Evolutionary conservation across 2,888 invertebrate genomes (phyloP), one percentile per base, ranked within the genome.

Genomic region (Drosophila pseudotalamancana): DNA sequence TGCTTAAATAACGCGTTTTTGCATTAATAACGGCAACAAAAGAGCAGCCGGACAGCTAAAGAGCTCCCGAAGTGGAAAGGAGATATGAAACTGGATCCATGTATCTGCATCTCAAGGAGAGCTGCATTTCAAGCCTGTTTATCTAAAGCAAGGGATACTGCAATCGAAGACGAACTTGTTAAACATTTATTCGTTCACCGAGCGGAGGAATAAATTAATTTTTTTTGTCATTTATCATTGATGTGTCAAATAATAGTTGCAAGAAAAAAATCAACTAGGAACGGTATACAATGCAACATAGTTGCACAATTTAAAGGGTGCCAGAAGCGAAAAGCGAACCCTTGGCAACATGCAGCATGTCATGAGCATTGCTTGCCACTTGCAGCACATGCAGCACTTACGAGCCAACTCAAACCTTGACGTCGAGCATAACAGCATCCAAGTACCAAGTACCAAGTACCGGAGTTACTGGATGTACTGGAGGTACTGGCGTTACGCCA

Each of bases 31-130:
- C 56, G 54, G 39, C 59, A 39, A 68, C 64, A 77, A 48, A 39
- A 40, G 54, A 29, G 35, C 34, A 46, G 18, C 34, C 31, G 43
- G 49, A 45, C 73, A 49, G 55, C 35, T 25, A 21, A 46, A 69
- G 29, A 19, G 70, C 70, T 71, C 49, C 56, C 25, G 55, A 32
- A 23, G 8, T 48, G 18, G 8, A 32, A 48, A 60, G 49, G 34
- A 71, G 51, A 43, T 40, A 55, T 19, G 32, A 39, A 39, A 46
- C 9, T 46, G 29, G 43, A 19, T 6, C 11, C 32, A 46, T 27
- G 50, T 74, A 57, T 72, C 51, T 37, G 2, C 31, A 9, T 39
- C 82, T 74, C 81, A 87, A 81, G 87, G 81, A 81, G 74, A 81
- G 81, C 81, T 34, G 48, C 75, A 68, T 84, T 71, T 66, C 39